Base-by-base conservation (phyloP, 2,888 invertebrate genomes). In the Eupithecia inturbata region DNA sequence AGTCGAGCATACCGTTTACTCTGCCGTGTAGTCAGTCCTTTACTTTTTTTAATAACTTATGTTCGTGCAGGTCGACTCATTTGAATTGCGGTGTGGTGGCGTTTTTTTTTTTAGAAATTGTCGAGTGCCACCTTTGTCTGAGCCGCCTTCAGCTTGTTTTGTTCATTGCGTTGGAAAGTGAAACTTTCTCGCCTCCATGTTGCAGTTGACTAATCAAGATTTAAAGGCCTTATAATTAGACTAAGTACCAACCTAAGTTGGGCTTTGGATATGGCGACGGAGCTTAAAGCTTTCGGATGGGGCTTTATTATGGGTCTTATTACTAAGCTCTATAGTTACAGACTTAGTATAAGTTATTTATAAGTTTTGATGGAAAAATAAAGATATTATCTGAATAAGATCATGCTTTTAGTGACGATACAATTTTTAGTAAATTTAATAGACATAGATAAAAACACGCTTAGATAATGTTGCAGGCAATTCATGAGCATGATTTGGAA, bases 41-140 rank as follows among this genome's bases (percentile, higher is more conserved):
- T 89, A 91, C 92, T 92, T 94, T 93, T 92, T 94, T 94, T 94
- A 94, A 94, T 94, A 94, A 93, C 94, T 93, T 93, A 94, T 93
- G 93, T 93, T 91, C 85, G 86, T 86, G 83, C 76, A 81, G 85
- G 85, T 84, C 84, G 83, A 83, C 83, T 83, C 84, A 85, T 85
- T 85, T 85, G 82, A 83, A 85, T 86, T 83, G 84, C 83, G 79
- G 82, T 85, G 85, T 73, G 78, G 81, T 82, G 83, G 82, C 79
- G 86, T 86, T 87, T 88, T 92, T 89, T n/a, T 87, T 89, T 87
- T 87, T 89, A 89, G 90, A 92, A 89, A 91, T 89, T 89, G 89
- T 91, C 85, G 89, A 90, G 89, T 88, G 86, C 84, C 77, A 81
- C 82, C 83, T 91, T 93, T 93, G 92, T 92, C 62, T 53, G 62